phyloP scores from a whole-genome alignment of 1,140 invertebrate genomes.

The Ctenoplectra terminalis region DNA sequence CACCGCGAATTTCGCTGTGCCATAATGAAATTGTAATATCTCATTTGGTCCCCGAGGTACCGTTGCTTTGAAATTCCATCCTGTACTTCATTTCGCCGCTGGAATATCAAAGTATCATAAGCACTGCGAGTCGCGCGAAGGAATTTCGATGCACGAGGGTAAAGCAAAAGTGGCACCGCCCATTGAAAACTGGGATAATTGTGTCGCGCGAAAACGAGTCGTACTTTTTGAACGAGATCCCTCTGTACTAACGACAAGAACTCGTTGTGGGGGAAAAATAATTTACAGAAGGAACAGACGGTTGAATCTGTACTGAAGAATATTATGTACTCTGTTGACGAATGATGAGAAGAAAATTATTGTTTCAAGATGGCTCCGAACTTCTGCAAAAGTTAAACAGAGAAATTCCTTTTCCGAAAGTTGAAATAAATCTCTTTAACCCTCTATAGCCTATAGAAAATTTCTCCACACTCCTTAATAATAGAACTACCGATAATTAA shows the following conservation, averaged over 20 bases:
- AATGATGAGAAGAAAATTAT: no score
- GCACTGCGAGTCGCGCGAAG: neutral
- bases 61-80: conserved; percentile 44
- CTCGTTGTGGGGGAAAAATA: no score
- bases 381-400: no score
- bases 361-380: no score
- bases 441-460: no score
- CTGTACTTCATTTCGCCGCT: conserved; percentile 6
- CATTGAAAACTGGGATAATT: neutral
- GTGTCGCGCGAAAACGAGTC: neutral
- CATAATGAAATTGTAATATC: conserved; percentile 34
- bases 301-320: no score
- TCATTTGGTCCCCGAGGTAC: conserved; percentile 3
- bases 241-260: neutral
- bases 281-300: no score
- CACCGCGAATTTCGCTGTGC: conserved; percentile 1
- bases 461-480: no score
- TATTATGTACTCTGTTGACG: no score
- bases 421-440: no score
- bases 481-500: neutral
- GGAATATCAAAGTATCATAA: conserved; percentile 37
- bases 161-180: neutral
- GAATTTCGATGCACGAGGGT: neutral
- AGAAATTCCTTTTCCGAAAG: no score
- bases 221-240: no score